Conservation (phyloP, 2,888 invertebrate genomes). For the Ethmia dodecea region DNA sequence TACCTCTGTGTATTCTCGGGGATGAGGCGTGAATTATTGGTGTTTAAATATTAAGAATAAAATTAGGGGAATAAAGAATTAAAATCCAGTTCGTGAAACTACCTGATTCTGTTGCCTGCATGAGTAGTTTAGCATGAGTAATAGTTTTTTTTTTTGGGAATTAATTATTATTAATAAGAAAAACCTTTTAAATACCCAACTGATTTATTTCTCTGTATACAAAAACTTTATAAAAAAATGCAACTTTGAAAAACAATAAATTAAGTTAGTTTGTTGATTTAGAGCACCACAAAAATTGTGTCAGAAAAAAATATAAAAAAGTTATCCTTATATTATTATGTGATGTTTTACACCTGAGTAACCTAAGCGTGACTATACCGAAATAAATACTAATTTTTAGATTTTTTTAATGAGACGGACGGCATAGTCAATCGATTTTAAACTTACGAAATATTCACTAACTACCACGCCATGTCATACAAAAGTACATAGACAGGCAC, state of each 20-base stretch:
- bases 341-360: conserved; percentile 40
- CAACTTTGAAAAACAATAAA: conserved; percentile 24
- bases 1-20: too few species aligned
- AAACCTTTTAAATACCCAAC: conserved; percentile 29
- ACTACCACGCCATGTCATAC: too few species aligned
- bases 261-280: conserved; percentile 23
- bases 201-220: conserved; percentile 30
- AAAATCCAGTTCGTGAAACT: too few species aligned
- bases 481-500: too few species aligned
- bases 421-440: too few species aligned
- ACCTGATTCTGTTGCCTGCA: too few species aligned
- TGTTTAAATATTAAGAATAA: too few species aligned
- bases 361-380: conserved; percentile 43
- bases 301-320: conserved; percentile 19
- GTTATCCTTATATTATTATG: conserved; percentile 33
- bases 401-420: conserved; percentile 35
- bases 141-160: too few species aligned
- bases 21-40: too few species aligned
- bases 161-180: conserved; percentile 15
- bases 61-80: too few species aligned
- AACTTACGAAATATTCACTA: too few species aligned
- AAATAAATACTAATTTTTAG: conserved; percentile 39
- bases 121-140: too few species aligned
- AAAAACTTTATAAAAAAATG: conserved; percentile 25
- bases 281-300: conserved; percentile 33